Conservation (phyloP, 2,113 vertebrate genomes). For the Lepidothrix coronata region DNA sequence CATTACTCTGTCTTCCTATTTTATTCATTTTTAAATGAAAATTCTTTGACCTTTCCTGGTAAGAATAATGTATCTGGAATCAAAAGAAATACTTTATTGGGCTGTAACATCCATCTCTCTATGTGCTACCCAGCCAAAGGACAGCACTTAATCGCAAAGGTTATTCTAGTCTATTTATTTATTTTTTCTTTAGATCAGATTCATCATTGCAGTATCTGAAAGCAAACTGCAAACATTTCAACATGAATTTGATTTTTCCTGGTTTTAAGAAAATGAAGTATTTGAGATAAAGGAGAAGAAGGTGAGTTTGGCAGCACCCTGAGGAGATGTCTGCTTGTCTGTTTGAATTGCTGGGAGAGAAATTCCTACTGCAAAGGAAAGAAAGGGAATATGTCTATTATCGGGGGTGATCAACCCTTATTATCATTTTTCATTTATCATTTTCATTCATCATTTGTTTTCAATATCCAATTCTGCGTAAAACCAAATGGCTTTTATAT, state of each 20-base stretch:
- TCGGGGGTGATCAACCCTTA: not conserved
- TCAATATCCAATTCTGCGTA: not conserved
- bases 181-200: not conserved
- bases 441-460: not conserved
- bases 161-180: not conserved
- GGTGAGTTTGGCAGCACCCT: not conserved
- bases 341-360: not conserved
- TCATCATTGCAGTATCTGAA: not conserved
- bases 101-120: not conserved
- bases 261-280: not conserved
- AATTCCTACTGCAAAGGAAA: not conserved
- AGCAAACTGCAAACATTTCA: not conserved
- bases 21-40: not conserved
- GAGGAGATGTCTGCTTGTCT: not conserved
- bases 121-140: not conserved
- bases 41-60: not conserved
- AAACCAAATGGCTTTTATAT: not conserved
- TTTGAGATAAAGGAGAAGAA: not conserved
- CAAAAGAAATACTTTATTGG: not conserved
- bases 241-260: not conserved
- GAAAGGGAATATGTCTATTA: not conserved
- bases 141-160: not conserved
- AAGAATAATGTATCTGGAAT: not conserved
- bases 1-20: not conserved
- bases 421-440: not conserved